A percentile compares a stretch with the other conserved stretches of the same genome.
Conservation (phyloP, 2,888 invertebrate species). For the Trichogramma dendrolimi region DNA sequence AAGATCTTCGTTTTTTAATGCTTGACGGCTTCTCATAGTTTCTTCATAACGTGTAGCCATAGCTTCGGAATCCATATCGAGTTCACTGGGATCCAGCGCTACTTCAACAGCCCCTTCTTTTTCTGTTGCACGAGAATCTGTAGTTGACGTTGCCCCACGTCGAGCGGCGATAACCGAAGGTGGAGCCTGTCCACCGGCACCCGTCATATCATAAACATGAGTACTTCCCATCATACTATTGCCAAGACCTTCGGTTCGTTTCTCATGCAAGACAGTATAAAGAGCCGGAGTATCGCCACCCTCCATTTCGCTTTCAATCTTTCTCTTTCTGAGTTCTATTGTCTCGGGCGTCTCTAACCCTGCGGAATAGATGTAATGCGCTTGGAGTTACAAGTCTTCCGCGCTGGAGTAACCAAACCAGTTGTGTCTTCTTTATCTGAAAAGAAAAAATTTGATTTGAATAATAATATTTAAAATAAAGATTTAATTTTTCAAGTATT, state of each 20-base stretch:
- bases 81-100: conserved; percentile 93
- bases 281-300: conserved; percentile 90
- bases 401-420: conserved; percentile 85
- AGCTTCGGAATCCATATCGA: conserved; percentile 92
- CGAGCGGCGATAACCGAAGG: conserved; percentile 54
- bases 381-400: conserved; percentile 90
- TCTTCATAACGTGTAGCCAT: conserved; percentile 96
- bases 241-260: conserved; percentile 82
- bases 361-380: conserved; percentile 82
- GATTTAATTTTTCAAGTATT: background rate
- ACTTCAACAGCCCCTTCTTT: conserved; percentile 80
- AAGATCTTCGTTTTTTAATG: conserved; percentile 86
- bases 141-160: conserved; percentile 47
- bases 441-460: conserved; percentile 1
- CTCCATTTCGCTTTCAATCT: conserved; percentile 93
- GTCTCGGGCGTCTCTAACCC: conserved; percentile 98
- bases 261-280: conserved; percentile 93
- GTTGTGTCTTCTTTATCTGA: conserved; percentile 64
- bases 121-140: conserved; percentile 46
- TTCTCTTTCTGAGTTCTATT: conserved; percentile 95
- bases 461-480: background rate
- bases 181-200: conserved; percentile 59
- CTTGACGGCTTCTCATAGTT: conserved; percentile 89
- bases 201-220: conserved; percentile 93
- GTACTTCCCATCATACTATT: conserved; percentile 97